These are phyloP conservation scores for Ctenopoma kingsleyae DNA, from an alignment of 2,797 vertebrate species.

Conservation along the genomic window DNA sequence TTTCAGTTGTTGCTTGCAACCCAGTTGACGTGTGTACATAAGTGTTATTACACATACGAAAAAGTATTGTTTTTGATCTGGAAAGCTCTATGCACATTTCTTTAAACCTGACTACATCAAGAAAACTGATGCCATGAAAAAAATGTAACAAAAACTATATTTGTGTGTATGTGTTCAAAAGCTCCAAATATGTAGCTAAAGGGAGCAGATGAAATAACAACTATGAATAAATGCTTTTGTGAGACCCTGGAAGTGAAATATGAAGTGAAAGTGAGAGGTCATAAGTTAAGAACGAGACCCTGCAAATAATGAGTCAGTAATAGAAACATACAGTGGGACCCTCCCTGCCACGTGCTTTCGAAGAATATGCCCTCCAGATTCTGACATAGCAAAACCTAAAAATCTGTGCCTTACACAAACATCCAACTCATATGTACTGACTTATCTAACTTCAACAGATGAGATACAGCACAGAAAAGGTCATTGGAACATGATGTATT, in stretches of 20 bases:
- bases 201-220: background rate
- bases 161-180: constrained; percentile 20
- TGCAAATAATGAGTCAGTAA: constrained; percentile 24
- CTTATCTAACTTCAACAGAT: background rate
- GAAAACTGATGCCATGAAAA: background rate
- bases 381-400: constrained; percentile 6
- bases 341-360: constrained; percentile 47
- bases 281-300: constrained; percentile 21
- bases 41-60: constrained; percentile 2
- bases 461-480: constrained; percentile 20
- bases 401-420: background rate
- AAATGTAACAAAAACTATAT: background rate
- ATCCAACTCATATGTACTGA: constrained; percentile 1
- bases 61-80: background rate
- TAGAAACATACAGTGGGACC: constrained; percentile 10
- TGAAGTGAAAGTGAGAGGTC: constrained; percentile 70
- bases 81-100: background rate
- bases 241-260: constrained; percentile 55
- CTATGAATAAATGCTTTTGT: background rate
- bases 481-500: constrained; percentile 45
- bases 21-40: background rate
- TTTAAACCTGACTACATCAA: constrained; percentile 11
- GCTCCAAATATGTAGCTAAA: background rate
- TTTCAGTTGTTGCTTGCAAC: constrained; percentile 4
- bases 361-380: constrained; percentile 50